Evolutionary conservation across 2,888 invertebrate species (phyloP), one percentile per base, ranked within the genome.

Genomic region (Petrolisthes cinctipes): DNA sequence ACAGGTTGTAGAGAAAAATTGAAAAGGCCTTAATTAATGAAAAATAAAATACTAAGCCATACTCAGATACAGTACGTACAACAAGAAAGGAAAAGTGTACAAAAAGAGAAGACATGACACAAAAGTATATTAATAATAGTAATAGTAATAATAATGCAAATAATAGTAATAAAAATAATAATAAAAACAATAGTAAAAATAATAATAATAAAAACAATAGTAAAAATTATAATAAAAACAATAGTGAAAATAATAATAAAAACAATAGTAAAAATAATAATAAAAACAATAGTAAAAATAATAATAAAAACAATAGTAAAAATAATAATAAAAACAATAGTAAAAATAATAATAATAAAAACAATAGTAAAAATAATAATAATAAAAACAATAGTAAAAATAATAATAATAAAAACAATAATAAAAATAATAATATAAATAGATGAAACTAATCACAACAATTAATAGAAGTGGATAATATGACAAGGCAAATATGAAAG

Each of bases 141-240:
- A 73, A 73, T 73, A 73, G n/a, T 73, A 20, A 73, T 4, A 73
- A 73, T 20, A 20, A 23, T 73, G 20, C 2, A 23, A 73, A 7
- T 4, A 73, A 17, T 17, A 1, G 4, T 17, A 17, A 73, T 17
- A 73, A 73, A 73, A 17, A 20, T 20, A n/a, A 20, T 20, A n/a
- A 17, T 17, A 20, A 11, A 73, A 73, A 73, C n/a, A 73, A 73
- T 4, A 73, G n/a, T 73, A 73, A 73, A 7, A 73, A 73, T 73
- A 73, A 73, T 73, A 73, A 73, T 73, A 73, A 73, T n/a, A 73
- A 73, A 17, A 73, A 17, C 20, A 73, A 73, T 73, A 20, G 7
- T 17, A 61, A 61, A 11, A 61, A 61, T 61, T 0, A 61, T 61
- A 61, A 61, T 17, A 3, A 61, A 1, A 61, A 61, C 61, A 61